Evolutionary conservation across 2,888 invertebrate genomes (phyloP).

Genomic region (Euclidia mi): DNA sequence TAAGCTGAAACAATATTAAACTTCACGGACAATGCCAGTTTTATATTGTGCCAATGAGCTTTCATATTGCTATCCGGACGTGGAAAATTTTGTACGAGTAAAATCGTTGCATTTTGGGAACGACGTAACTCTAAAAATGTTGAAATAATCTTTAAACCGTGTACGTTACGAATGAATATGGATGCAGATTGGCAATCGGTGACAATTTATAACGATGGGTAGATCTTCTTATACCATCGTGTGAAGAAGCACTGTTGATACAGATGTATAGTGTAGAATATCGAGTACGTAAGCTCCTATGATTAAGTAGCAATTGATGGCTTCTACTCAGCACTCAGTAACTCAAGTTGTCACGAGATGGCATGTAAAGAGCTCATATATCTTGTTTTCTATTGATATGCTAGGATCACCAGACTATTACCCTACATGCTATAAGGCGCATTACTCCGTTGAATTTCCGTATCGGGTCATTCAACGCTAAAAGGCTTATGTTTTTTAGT

Average conservation of each 20-base stretch:
- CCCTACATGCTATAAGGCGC: constrained; percentile 31
- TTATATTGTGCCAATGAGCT: constrained; percentile 21
- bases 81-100: constrained; percentile 15
- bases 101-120: constrained; percentile 29
- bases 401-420: constrained; percentile 44
- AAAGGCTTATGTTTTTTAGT: constrained; percentile 26
- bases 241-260: constrained; percentile 23
- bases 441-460: constrained; percentile 24
- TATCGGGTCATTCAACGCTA: constrained; percentile 6
- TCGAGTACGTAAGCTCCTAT: constrained; percentile 48
- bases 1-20: constrained; percentile 26
- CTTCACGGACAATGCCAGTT: constrained; percentile 17
- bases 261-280: constrained; percentile 22
- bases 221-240: constrained; percentile 11
- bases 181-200: constrained; percentile 19
- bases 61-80: constrained; percentile 15
- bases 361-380: constrained; percentile 59
- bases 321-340: constrained; percentile 40
- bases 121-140: constrained; percentile 27
- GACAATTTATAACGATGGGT: constrained; percentile 32
- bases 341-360: constrained; percentile 45
- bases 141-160: constrained; percentile 28
- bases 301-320: constrained; percentile 57
- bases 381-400: constrained; percentile 58
- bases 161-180: constrained; percentile 30